Evolutionary conservation across 2,888 invertebrate species (phyloP), one percentile per base, ranked within the genome.

Genomic region (Saturnia japonica): DNA sequence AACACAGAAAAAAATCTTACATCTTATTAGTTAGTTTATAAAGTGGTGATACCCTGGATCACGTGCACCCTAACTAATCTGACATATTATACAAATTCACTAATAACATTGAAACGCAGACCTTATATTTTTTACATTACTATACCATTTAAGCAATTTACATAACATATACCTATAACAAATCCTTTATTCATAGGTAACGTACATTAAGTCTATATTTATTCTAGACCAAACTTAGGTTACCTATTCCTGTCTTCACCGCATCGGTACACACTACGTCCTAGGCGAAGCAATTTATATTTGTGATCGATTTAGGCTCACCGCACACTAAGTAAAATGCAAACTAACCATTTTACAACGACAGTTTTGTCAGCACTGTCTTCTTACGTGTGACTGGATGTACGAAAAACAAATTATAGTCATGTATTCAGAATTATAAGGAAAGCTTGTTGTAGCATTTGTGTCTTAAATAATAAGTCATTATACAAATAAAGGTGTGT

Each of bases 131-230:
- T n/a, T n/a, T n/a, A n/a, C n/a, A n/a, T n/a, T n/a, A n/a, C n/a
- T n/a, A n/a, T n/a, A n/a, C n/a, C 11, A 69, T 73, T 72, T 73
- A 76, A 76, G 72, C 74, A 72, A 72, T 71, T 71, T 72, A 70
- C 47, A 60, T 28, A 60, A 8, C 1, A 51, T 34, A 28, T 60
- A 25, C n/a, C n/a, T 28, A 28, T 28, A 28, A 60, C 12, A 60
- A 14, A 60, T 28, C 57, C 57, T 28, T 43, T 60, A 60, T 60
- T 60, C 57, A 60, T 60, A 51, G 16, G 47, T 19, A 4, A n/a
- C 19, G 19, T 51, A 51, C 14, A 51, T 19, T 51, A 57, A 57
- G 57, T 25, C 57, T 28, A 60, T 28, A 25, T 60, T 60, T 60
- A 60, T 60, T 60, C 57, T 28, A 60, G 57, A 60, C 57, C 57